Base-by-base conservation (phyloP, 1,140 invertebrate species). In the Penaeus japonicus region DNA sequence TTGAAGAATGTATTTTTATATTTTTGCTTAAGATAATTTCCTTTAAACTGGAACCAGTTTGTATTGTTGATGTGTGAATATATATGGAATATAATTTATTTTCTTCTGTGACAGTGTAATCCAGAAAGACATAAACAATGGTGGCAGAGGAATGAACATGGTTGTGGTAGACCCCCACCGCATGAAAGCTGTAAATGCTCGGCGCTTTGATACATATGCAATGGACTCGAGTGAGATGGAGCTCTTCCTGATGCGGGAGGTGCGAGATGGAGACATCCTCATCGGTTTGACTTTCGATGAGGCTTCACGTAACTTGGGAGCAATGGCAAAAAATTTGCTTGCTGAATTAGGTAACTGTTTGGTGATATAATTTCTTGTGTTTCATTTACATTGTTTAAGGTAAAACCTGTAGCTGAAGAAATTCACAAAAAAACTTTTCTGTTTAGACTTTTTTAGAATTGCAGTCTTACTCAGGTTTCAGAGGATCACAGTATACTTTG, bases 281-380 rank as follows among this genome's bases (percentile, higher is more conserved):
- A 80, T 89, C 22, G 87, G 75, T 5, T 47, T 89, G 57, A 89
- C 87, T 2, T 89, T 89, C 54, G 87, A 89, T 57, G 87, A 89
- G 22, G 87, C 87, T 24, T 89, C 87, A 10, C 30, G 87, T n/a
- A 89, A 89, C 39, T 57, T 89, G n/a, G 81, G 87, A 35, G 22
- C 22, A 22, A 77, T 83, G 65, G 87, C 87, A 4, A 88, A 78
- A 80, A 84, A 57, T 57, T 10, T 88, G 30, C 32, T 88, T 35
- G 87, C 87, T 3, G 80, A 88, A 20, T 62, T 88, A 62, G 87
- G 87, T 88, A 73, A 39, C 10, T 47, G 47, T 47, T 47, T 47
- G 10, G 47, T 47, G 10, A 47, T 47, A 12, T 47, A 7, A 7
- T 47, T 47, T 59, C n/a, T n/a, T n/a, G n/a, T 47, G 10, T 7